Conservation (phyloP, 2,797 vertebrate genomes). For the Hirundo rustica region DNA sequence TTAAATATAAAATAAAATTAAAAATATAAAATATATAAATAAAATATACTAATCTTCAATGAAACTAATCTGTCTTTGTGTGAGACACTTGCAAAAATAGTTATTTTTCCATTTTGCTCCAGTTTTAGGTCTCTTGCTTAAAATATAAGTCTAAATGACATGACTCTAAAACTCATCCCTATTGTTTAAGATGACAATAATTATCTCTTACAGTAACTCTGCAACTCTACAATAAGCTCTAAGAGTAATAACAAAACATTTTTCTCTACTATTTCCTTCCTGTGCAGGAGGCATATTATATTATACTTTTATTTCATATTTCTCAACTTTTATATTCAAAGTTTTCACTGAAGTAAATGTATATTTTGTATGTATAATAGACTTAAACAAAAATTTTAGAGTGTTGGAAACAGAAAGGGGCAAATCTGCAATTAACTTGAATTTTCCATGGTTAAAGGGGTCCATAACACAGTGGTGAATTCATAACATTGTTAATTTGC, state of each 20-base stretch:
- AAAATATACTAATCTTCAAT: background rate
- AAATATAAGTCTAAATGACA: background rate
- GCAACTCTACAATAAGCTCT: background rate
- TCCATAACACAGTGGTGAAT: background rate
- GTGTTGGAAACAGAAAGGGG: background rate
- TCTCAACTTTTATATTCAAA: background rate
- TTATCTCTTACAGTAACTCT: background rate
- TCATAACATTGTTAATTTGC: background rate
- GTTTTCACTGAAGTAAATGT: background rate
- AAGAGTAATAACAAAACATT: background rate
- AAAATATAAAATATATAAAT: background rate
- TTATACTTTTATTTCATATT: background rate
- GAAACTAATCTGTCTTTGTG: background rate
- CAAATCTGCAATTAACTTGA: background rate
- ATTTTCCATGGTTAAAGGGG: background rate
- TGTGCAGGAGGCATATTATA: background rate
- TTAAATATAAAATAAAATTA: background rate
- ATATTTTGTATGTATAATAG: background rate
- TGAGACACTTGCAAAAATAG: background rate
- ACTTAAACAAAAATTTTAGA: background rate
- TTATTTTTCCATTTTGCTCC: background rate
- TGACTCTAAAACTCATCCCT: background rate
- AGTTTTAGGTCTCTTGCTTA: background rate
- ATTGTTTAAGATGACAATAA: background rate
- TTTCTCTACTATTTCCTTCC: background rate